A percentile compares a stretch with the other conserved stretches of the same genome.
phyloP scores from a whole-genome alignment of 2,797 vertebrate genomes.

The Acropternis orthonyx region DNA sequence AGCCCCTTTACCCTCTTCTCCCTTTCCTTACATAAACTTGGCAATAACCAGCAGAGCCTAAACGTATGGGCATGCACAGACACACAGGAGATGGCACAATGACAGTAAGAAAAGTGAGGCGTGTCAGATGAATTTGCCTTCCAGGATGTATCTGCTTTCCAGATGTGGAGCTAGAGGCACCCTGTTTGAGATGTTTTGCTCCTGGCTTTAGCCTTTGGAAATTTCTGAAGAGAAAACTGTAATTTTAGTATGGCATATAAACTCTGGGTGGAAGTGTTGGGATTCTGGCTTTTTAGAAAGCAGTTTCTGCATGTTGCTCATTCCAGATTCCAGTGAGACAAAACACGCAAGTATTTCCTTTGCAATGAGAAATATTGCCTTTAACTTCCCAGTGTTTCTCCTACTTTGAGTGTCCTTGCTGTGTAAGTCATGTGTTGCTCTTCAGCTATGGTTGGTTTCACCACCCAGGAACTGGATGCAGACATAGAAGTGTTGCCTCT shows the following conservation, averaged over 20 bases:
- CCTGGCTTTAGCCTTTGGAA: background rate
- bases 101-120: background rate
- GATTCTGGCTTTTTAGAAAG: background rate
- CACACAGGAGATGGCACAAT: background rate
- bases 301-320: background rate
- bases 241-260: background rate
- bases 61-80: background rate
- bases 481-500: background rate
- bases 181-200: background rate
- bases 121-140: background rate
- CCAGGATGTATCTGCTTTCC: background rate
- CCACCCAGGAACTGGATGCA: background rate
- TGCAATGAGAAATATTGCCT: background rate
- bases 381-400: background rate
- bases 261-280: background rate
- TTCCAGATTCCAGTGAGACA: background rate
- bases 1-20: background rate
- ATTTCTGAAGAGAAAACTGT: background rate
- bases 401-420: background rate
- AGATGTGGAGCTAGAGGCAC: background rate
- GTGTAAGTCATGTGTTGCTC: background rate
- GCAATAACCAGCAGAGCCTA: background rate
- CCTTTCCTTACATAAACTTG: background rate
- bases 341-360: background rate
- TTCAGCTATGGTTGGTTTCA: background rate